Evolutionary conservation across 2,888 invertebrate species (phyloP).

Genomic region (Acleris holmiana): DNA sequence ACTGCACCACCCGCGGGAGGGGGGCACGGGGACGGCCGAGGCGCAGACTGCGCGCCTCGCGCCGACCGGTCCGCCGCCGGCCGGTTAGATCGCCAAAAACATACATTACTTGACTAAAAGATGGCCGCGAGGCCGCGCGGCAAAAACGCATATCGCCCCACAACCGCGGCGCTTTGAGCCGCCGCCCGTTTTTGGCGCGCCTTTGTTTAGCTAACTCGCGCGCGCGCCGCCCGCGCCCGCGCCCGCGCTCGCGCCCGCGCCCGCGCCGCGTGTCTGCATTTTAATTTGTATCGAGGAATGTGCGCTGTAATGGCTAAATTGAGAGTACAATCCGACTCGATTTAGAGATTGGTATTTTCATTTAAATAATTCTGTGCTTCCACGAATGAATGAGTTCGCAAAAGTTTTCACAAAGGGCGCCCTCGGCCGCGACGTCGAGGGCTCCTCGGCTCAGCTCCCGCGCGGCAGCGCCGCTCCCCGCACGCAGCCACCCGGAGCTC

Average conservation of each 20-base stretch:
- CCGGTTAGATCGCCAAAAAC: conserved; percentile 62
- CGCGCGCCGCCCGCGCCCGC: conserved; percentile 7
- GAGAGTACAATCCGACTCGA: conserved; percentile 32
- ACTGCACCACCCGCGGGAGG: not conserved
- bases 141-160: conserved; percentile 63
- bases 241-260: conserved; percentile 21
- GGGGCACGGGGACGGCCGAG: not conserved
- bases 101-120: conserved; percentile 62
- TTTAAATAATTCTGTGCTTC: conserved; percentile 34
- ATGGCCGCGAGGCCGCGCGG: conserved; percentile 62
- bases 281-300: conserved; percentile 36
- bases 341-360: conserved; percentile 36
- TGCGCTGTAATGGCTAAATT: conserved; percentile 32
- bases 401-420: conserved; percentile 8
- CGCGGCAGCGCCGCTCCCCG: too few relatives aligned
- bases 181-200: conserved; percentile 35
- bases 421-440: too few relatives aligned
- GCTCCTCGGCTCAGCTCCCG: too few relatives aligned
- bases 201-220: conserved; percentile 28
- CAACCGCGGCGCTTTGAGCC: conserved; percentile 51
- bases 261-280: conserved; percentile 24
- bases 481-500: too few relatives aligned
- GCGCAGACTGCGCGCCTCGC: conserved; percentile 6
- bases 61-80: conserved; percentile 17
- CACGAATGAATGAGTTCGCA: conserved; percentile 18